Evolutionary conservation across 2,888 invertebrate species (phyloP).

Genomic region (Chromoteleia sp.): DNA sequence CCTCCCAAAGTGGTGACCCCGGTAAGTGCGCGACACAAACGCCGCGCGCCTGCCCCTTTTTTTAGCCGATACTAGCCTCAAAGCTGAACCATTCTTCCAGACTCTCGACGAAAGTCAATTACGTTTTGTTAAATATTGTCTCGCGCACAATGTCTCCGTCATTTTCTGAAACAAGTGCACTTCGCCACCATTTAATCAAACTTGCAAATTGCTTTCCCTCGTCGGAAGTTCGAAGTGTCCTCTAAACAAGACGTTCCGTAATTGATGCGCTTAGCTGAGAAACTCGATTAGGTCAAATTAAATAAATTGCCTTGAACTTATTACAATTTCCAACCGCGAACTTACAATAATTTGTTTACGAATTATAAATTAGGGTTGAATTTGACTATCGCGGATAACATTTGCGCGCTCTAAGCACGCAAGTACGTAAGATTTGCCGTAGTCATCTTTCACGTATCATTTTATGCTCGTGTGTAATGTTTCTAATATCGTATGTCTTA

Average conservation of each 20-base stretch:
- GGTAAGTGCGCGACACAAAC: slow-evolving; percentile 34
- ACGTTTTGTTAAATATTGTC: slow-evolving; percentile 21
- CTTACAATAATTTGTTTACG: too few relatives aligned
- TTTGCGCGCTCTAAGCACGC: too few relatives aligned
- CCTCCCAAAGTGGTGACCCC: slow-evolving; percentile 27
- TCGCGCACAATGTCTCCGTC: background rate
- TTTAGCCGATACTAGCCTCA: slow-evolving; percentile 31
- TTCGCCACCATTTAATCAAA: slow-evolving; percentile 14
- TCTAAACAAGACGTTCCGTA: slow-evolving; percentile 2
- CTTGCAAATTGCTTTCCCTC: slow-evolving; percentile 26
- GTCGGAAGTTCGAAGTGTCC: background rate
- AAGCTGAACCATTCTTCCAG: slow-evolving; percentile 27
- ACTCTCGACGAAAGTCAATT: too few relatives aligned
- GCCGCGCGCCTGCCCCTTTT: slow-evolving; percentile 43
- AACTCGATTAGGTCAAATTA: background rate
- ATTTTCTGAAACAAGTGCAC: background rate
- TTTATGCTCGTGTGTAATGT: slow-evolving; percentile 24
- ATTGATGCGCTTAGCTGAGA: slow-evolving; percentile 9
- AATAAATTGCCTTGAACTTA: too few relatives aligned
- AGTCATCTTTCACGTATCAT: background rate
- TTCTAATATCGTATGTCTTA: slow-evolving; percentile 28
- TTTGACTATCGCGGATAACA: too few relatives aligned
- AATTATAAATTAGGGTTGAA: too few relatives aligned
- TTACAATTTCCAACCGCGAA: too few relatives aligned
- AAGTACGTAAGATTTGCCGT: background rate